Evolutionary conservation across 30 jellyfish, hydroid and myxozoan species (phyloP), one percentile per base, ranked within the genome.

Genomic region (Aurelia coerulea): DNA sequence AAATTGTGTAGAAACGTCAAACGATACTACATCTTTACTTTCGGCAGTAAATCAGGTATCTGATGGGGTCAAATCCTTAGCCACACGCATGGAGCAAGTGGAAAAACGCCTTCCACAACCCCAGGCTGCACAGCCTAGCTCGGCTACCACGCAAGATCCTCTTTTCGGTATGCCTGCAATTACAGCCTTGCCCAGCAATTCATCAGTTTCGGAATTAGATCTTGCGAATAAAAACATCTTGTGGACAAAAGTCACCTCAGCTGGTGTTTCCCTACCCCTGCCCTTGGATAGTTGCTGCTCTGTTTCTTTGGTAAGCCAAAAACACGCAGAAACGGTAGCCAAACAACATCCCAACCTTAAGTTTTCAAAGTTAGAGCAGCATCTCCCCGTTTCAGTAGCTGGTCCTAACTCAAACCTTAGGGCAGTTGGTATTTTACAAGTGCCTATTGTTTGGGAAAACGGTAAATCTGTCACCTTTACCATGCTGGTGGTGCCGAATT

Each of bases 201-300:
- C 90, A 39, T 3, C 72, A 34, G 49, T 80, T 68, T 65, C 73
- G 73, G 81, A 50, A 15, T 8, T 51, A 17, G 73, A 65, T 65
- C 90, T 79, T 79, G 80, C 68, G 0, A 29, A 62, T 1, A 65
- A 41, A 14, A 50, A 46, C 75, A 79, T 80, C 42, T 56, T 80
- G 68, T 80, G 82, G 90, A 65, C 90, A 1, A 65, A 60, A 15
- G 39, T 80, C 50, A n/a, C 59, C 29, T 65, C 82, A 18, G 90
- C 82, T 0, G 83, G 73, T 52, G 74, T 69, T 9, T n/a, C 83
- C 74, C 63, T 62, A 13, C 79, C 89, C 53, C 18, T 78, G 35
- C 74, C 90, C 73, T 56, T 65, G 4, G 90, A 82, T 62, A 82
- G 78, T 16, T 82, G 91, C 79, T 82, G 91, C 50, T 82, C 91